Base-by-base conservation (phyloP, 1,140 invertebrate genomes). In the Colletes latitarsis region DNA sequence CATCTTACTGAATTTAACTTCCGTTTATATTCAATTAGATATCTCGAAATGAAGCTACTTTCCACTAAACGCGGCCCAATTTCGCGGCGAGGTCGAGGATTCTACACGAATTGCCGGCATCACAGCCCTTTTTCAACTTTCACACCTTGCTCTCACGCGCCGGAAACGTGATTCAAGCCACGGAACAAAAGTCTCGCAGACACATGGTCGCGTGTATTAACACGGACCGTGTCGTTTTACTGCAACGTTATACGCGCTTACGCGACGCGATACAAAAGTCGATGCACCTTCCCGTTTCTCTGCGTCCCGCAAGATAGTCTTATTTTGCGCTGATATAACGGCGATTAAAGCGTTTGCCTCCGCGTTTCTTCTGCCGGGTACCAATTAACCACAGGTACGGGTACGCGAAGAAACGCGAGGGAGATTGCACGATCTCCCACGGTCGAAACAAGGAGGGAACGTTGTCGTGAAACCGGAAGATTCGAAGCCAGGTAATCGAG, bases 381-480 rank as follows among this genome's bases (percentile, higher is more conserved):
- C 84, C 84, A 86, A 87, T 87, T 86, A 86, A 86, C 74, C 82
- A 67, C 72, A 63, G 82, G 53, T 73, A 30, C 62, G 66, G 19
- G 19, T 69, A 69, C 64, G 62, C 30, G 64, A 62, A 82, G 72
- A 85, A 82, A 81, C 72, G 71, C 67, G 15, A 63, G 17, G 30
- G 55, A 83, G 85, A 86, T 86, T 46, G 58, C 46, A 58, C 63
- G 85, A 86, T 86, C 80, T 86, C 84, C 75, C 84, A 85, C 84
- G 80, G 76, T 80, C 69, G 81, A 19, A 66, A 77, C 60, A 75
- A 82, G 71, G 58, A 68, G 81, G 83, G 14, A 62, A 62, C 46
- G 67, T 83, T 79, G 81, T 86, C 85, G 84, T 86, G 85, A 86
- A 86, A 86, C 85, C 84, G 85, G 85, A 86, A 86, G 85, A 73